Base-by-base conservation (phyloP, 2,888 invertebrate species). In the Eupithecia subumbrata region DNA sequence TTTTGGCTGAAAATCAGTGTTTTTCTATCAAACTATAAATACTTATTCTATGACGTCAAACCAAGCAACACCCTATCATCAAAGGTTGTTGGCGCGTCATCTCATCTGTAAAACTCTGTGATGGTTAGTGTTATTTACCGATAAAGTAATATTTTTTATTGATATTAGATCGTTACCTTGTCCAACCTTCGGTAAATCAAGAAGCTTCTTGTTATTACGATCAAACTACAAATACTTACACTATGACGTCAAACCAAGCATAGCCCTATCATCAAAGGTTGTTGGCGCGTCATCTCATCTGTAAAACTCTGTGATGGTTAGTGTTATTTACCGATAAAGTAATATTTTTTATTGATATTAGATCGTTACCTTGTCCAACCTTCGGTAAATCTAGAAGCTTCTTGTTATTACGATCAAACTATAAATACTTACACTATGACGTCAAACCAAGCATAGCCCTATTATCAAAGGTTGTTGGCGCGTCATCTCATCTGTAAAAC, bases 391-490 rank as follows among this genome's bases (percentile, higher is more conserved):
- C 12, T 56, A 22, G 52, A n/a, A 52, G 52, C 2, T n/a, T n/a
- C 52, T 52, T 22, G 22, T 56, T 18, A 11, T 22, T 56, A 11
- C 56, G 66, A 64, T 75, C 64, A 72, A 40, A 68, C 73, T 77
- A 75, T 76, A 74, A 78, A 78, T 79, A 79, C 75, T 76, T 9
- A 64, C 40, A 22, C 68, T 76, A 77, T 80, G 79, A 80, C 80
- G 80, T 80, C 80, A 81, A 77, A 76, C 77, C 77, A 79, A 77
- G 77, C 78, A 37, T 7, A 37, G 37, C 37, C 45, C 60, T 52
- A 18, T 82, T 74, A 82, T 80, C 81, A 82, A 82, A 80, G 80
- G 81, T 81, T 79, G 80, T 71, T 76, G 79, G 73, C 73, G 74
- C 56, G 76, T 75, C 76, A 72, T 66, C 76, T 80, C 78, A 80